Evolutionary conservation across 2,888 invertebrate species (phyloP).

Genomic region (Cryptophagus acutangulus): DNA sequence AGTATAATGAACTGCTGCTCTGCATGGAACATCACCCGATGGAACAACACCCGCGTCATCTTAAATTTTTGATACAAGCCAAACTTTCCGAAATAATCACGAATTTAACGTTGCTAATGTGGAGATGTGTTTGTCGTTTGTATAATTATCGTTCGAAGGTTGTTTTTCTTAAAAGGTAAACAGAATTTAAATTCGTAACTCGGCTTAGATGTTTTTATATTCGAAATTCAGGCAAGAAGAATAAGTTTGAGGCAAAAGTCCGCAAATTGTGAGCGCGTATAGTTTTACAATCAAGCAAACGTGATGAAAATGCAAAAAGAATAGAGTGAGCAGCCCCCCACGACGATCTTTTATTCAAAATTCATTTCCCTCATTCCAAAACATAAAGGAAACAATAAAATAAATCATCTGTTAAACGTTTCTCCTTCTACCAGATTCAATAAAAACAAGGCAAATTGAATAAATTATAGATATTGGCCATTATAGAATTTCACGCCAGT

Average conservation of each 20-base stretch:
- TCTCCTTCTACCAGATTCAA: slow-evolving; percentile 30
- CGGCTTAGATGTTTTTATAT: slow-evolving; percentile 28
- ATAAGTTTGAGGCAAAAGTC: slow-evolving; percentile 30
- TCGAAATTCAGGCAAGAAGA: slow-evolving; percentile 34
- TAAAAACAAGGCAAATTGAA: slow-evolving; percentile 42
- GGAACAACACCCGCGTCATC: slow-evolving; percentile 30
- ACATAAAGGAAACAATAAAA: slow-evolving; percentile 35
- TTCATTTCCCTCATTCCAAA: slow-evolving; percentile 23
- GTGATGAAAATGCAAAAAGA: slow-evolving; percentile 28
- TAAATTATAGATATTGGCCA: slow-evolving; percentile 43
- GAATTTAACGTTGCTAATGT: no score
- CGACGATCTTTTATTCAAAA: slow-evolving; percentile 23
- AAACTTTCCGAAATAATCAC: slow-evolving; percentile 31
- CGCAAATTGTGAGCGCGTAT: slow-evolving; percentile 31
- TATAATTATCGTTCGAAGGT: no score
- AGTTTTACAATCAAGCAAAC: slow-evolving; percentile 33
- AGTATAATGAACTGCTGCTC: slow-evolving; percentile 35
- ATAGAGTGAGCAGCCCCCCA: not conserved
- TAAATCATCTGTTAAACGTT: slow-evolving; percentile 42
- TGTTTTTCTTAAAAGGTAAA: no score
- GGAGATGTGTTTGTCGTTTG: no score
- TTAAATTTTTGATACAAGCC: slow-evolving; percentile 34
- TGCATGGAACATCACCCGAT: no score
- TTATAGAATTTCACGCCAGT: slow-evolving; percentile 41
- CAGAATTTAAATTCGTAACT: slow-evolving; percentile 27